Conservation (phyloP, 2,797 vertebrate species). For the Rhodeus uyekii region DNA sequence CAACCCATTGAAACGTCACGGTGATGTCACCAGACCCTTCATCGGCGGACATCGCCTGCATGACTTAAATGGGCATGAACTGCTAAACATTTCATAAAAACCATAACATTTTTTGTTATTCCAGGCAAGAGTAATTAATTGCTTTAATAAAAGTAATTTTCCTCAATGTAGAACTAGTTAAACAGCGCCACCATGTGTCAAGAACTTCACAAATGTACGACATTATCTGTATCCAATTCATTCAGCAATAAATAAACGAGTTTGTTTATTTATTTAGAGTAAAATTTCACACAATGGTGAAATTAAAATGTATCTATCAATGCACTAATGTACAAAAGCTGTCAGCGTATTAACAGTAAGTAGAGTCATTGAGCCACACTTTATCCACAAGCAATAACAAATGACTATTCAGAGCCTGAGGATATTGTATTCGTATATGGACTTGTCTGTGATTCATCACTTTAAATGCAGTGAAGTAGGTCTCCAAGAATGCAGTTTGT, state of each 20-base stretch:
- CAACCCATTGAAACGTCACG: slow-evolving; percentile 22
- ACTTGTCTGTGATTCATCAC: slow-evolving; percentile 28
- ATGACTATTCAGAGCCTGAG: slow-evolving; percentile 4
- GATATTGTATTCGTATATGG: slow-evolving; percentile 52
- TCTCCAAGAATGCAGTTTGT: slow-evolving; percentile 49
- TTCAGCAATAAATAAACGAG: not conserved
- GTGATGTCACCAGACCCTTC: slow-evolving; percentile 47
- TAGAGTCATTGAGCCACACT: not conserved
- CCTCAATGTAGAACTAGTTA: not conserved
- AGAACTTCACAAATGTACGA: not conserved
- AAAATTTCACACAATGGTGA: not conserved
- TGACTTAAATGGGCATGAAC: not conserved
- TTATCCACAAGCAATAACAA: not conserved
- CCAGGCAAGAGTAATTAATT: not conserved
- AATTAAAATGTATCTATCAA: not conserved
- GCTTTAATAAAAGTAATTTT: not conserved
- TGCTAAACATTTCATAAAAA: not conserved
- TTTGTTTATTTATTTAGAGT: not conserved
- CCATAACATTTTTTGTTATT: not conserved
- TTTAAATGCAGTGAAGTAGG: slow-evolving; percentile 41
- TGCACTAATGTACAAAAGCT: not conserved
- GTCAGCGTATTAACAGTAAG: not conserved
- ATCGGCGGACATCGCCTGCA: slow-evolving; percentile 4
- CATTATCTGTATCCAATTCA: not conserved
- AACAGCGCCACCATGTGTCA: not conserved